These are phyloP conservation scores for Cyprinodon diabolis DNA, from an alignment of 2,797 vertebrate species.

Conservation along the genomic window DNA sequence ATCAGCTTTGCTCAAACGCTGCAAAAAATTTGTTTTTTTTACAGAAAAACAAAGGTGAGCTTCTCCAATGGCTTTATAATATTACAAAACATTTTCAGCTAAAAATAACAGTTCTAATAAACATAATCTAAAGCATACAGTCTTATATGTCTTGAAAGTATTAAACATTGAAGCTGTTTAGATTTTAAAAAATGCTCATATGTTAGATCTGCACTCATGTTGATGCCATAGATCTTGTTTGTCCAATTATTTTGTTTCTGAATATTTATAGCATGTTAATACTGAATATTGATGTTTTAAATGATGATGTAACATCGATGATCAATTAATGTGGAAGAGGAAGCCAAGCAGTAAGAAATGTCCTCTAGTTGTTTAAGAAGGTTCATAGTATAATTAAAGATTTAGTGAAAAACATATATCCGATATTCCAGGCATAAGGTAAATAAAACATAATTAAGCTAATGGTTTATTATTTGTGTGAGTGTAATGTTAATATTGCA, in stretches of 20 bases:
- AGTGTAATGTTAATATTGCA: not conserved
- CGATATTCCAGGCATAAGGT: not conserved
- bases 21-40: constrained; percentile 10
- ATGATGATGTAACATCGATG: not conserved
- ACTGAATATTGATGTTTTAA: not conserved
- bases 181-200: constrained; percentile 46
- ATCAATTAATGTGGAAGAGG: not conserved
- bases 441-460: not conserved
- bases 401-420: not conserved
- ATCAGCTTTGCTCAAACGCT: constrained; percentile 15
- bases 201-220: constrained; percentile 38
- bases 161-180: constrained; percentile 35
- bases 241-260: constrained; percentile 10
- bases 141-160: not conserved
- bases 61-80: constrained; percentile 2
- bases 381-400: not conserved
- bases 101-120: not conserved
- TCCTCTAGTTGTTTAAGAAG: not conserved
- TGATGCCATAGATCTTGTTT: constrained; percentile 19
- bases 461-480: not conserved
- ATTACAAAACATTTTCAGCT: not conserved
- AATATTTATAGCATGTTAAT: not conserved
- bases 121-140: not conserved
- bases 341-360: not conserved
- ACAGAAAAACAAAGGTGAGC: not conserved